These are phyloP conservation scores for Montipora sp. DNA, from an alignment of 64 coral and sea anemone species.

Conservation along the genomic window DNA sequence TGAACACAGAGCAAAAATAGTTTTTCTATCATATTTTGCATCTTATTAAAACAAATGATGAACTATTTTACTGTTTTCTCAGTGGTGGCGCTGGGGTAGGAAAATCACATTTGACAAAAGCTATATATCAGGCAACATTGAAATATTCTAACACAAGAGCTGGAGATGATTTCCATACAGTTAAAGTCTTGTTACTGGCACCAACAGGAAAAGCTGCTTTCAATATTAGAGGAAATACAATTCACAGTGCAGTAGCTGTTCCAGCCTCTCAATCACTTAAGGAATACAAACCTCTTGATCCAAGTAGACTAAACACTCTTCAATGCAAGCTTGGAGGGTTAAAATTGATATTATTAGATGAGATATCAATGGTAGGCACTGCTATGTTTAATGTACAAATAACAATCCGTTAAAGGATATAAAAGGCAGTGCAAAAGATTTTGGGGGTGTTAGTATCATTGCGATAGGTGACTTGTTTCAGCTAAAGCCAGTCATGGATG, in stretches of 20 bases:
- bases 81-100: no score
- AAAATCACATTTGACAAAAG: no score
- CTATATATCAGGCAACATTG: no score
- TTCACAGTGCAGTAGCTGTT: conserved; percentile 15
- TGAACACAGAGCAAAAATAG: no score
- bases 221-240: conserved; percentile 14
- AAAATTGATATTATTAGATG: conserved; percentile 12
- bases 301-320: conserved; percentile 36
- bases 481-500: no score
- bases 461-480: neutral
- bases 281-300: conserved; percentile 37
- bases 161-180: conserved; percentile 32
- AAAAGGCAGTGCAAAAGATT: conserved; percentile 1
- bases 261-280: conserved; percentile 38
- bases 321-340: conserved; percentile 2
- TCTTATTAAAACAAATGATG: no score
- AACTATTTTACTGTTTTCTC: no score
- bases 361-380: conserved; percentile 24
- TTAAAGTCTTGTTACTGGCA: conserved; percentile 31
- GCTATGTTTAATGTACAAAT: neutral
- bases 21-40: no score
- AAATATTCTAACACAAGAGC: no score
- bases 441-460: conserved; percentile 34
- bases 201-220: conserved; percentile 50
- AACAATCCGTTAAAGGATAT: conserved; percentile 43